A percentile compares a stretch with the other conserved stretches of the same genome.
phyloP scores from a whole-genome alignment of 2,888 invertebrate genomes.

The Rotaria socialis region DNA sequence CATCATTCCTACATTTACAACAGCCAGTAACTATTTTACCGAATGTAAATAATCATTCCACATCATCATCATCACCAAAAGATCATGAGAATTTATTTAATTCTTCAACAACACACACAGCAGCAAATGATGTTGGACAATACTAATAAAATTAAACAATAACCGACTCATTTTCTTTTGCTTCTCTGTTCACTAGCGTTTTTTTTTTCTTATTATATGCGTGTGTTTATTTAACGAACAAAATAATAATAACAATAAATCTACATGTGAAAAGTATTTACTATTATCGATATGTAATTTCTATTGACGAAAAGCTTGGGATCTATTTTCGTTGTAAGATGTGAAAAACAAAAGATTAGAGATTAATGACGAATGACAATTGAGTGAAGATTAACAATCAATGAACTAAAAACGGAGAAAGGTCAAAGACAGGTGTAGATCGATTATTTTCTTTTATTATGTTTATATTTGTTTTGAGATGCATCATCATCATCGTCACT shows the following conservation, averaged over 20 bases:
- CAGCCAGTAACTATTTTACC: background rate
- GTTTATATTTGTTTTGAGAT: conserved; percentile 29
- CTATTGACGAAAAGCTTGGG: background rate
- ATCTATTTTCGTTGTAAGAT: background rate
- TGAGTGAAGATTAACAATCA: conserved; percentile 19
- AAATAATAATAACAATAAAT: background rate
- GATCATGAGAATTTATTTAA: background rate
- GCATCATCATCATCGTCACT: conserved; percentile 21
- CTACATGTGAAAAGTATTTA: conserved; percentile 17
- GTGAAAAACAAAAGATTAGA: conserved; percentile 32
- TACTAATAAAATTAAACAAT: background rate
- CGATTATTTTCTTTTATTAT: background rate
- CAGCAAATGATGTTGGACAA: background rate
- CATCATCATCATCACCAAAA: conserved; percentile 16
- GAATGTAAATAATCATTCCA: background rate
- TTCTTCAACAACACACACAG: background rate
- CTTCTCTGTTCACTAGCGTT: background rate
- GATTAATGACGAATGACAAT: conserved; percentile 17
- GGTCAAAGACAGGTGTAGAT: conserved; percentile 9
- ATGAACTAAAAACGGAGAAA: conserved; percentile 11
- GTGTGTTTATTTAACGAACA: background rate
- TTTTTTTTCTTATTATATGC: conserved; percentile 6
- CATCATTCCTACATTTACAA: background rate
- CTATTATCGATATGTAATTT: background rate
- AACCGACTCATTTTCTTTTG: background rate